These are phyloP conservation scores for Ophonus ardosiacus DNA, from an alignment of 2,888 invertebrate genomes.

Conservation along the genomic window DNA sequence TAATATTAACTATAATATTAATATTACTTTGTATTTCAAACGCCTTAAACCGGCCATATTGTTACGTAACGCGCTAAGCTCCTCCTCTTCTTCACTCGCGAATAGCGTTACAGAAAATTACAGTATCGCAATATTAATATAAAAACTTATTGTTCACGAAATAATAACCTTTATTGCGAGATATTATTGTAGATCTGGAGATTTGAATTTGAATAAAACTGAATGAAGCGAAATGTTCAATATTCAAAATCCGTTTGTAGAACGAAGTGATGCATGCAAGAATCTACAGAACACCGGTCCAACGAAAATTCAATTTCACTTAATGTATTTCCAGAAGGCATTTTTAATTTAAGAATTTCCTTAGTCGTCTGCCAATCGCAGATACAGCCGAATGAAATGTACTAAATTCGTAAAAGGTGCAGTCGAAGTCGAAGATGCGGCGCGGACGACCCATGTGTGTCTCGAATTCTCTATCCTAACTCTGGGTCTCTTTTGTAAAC, in stretches of 20 bases:
- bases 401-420: constrained; percentile 47
- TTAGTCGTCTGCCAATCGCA: constrained; percentile 49
- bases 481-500: constrained; percentile 19
- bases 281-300: constrained; percentile 38
- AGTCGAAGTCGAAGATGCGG: background rate
- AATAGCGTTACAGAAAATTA: too few relatives aligned
- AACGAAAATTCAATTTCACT: constrained; percentile 51
- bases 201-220: constrained; percentile 6
- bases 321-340: constrained; percentile 37
- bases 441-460: constrained; percentile 18
- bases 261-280: constrained; percentile 31
- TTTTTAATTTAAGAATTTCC: constrained; percentile 51
- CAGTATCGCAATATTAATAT: too few relatives aligned
- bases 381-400: constrained; percentile 40
- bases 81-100: too few relatives aligned
- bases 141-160: background rate
- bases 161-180: background rate
- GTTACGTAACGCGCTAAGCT: too few relatives aligned
- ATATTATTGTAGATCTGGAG: constrained; percentile 1
- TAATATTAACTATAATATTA: too few relatives aligned
- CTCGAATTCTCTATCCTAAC: background rate
- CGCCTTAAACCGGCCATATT: too few relatives aligned
- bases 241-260: constrained; percentile 34
- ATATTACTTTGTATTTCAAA: too few relatives aligned
- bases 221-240: constrained; percentile 24